phyloP scores from a whole-genome alignment of 2,888 invertebrate genomes.

The Dinocampus coccinellae region DNA sequence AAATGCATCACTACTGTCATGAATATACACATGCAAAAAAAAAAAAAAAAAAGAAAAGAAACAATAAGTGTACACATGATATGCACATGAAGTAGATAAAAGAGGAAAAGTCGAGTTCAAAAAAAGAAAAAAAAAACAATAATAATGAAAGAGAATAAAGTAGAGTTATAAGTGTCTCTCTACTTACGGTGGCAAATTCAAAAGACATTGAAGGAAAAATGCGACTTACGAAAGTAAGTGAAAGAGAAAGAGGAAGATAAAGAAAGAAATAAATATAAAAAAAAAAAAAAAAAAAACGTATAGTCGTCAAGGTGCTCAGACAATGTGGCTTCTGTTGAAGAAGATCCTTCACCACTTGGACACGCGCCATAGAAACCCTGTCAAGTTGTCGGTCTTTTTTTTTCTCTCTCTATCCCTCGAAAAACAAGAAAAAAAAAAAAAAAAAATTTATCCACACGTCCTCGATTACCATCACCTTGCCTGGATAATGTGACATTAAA shows the following conservation, averaged over 20 bases:
- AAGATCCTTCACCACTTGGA: constrained; percentile 64
- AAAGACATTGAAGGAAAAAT: constrained; percentile 20
- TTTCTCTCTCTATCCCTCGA: constrained; percentile 19
- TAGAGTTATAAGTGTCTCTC: constrained; percentile 13
- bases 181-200: neutral
- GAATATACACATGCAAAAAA: neutral
- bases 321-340: constrained; percentile 52
- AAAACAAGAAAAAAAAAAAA: too few relatives aligned
- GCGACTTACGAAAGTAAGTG: too few relatives aligned
- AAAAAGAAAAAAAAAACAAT: constrained; percentile 4
- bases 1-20: neutral
- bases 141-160: neutral
- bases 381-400: constrained; percentile 18
- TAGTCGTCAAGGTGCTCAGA: constrained; percentile 47
- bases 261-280: constrained; percentile 8
- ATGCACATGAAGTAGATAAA: constrained; percentile 11
- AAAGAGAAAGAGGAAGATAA: constrained; percentile 29
- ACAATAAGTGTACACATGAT: constrained; percentile 12
- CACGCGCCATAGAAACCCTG: constrained; percentile 62
- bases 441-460: neutral
- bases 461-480: constrained; percentile 4
- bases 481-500: constrained; percentile 17
- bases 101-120: constrained; percentile 17
- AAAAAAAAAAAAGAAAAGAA: neutral
- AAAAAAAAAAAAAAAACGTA: neutral